phyloP scores from a whole-genome alignment of 2,797 vertebrate genomes.

The Todus mexicanus region DNA sequence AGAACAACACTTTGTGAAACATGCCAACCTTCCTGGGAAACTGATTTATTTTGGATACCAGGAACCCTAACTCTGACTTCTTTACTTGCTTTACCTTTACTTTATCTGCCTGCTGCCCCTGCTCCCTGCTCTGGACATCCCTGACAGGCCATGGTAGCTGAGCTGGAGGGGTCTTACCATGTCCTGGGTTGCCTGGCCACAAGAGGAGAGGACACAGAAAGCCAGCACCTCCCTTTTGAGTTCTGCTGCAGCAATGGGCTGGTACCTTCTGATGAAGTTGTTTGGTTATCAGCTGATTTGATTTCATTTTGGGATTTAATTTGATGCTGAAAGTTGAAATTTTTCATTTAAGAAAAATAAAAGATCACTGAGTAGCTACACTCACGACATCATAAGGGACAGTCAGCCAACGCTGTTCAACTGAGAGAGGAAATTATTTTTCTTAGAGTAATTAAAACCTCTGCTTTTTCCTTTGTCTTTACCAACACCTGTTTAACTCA shows the following conservation, averaged over 20 bases:
- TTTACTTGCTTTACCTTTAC: background rate
- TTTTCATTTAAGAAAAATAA: background rate
- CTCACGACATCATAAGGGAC: background rate
- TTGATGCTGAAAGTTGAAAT: background rate
- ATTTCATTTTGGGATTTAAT: background rate
- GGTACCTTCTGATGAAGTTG: background rate
- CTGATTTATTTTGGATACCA: background rate
- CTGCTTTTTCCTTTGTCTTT: background rate
- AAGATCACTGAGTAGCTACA: background rate
- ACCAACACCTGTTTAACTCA: background rate
- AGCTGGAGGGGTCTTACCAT: background rate
- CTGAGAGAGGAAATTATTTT: constrained; percentile 15
- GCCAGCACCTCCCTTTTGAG: background rate
- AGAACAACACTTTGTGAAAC: background rate
- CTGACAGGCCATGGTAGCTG: background rate
- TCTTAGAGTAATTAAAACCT: background rate
- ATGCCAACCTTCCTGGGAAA: background rate
- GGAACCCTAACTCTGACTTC: background rate
- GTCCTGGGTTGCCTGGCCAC: background rate
- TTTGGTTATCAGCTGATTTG: background rate
- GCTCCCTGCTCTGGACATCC: background rate
- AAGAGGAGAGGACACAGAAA: background rate
- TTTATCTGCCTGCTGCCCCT: background rate
- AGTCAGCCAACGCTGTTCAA: background rate
- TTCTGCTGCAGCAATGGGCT: background rate